Percentiles rank a stretch among this genome's conserved stretches.
These are phyloP conservation scores for Pomacea canaliculata DNA, from an alignment of 2,888 invertebrate genomes.

Conservation along the genomic window DNA sequence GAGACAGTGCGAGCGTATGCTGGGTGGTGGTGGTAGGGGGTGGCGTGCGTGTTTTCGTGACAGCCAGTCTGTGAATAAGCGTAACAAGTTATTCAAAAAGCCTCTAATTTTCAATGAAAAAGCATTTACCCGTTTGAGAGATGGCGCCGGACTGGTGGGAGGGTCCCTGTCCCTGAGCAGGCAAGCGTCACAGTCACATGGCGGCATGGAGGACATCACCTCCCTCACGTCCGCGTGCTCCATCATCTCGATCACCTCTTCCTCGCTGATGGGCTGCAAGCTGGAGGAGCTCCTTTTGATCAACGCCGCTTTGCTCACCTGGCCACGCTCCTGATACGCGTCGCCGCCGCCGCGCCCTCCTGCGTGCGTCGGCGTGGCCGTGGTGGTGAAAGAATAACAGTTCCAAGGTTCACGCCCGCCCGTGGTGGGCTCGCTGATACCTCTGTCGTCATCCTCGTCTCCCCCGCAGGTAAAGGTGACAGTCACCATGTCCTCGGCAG, in stretches of 20 bases:
- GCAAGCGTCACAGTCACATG: conserved; percentile 35
- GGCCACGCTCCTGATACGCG: not conserved
- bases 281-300: conserved; percentile 21
- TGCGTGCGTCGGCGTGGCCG: not conserved
- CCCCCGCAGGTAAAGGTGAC: not conserved
- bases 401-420: not conserved
- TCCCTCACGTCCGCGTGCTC: conserved; percentile 29
- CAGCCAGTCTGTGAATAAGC: too few relatives aligned
- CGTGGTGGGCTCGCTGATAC: not conserved
- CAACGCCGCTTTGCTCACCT: conserved; percentile 1
- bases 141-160: not conserved
- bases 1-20: too few relatives aligned
- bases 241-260: conserved; percentile 32
- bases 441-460: not conserved
- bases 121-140: conserved; percentile 31
- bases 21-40: too few relatives aligned
- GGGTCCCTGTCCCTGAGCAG: conserved; percentile 18
- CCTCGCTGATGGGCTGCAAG: conserved; percentile 34
- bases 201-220: conserved; percentile 25
- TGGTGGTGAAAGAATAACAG: not conserved
- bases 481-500: not conserved
- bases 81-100: too few relatives aligned
- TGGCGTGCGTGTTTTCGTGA: too few relatives aligned
- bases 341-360: not conserved
- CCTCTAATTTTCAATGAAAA: too few relatives aligned